Percentiles rank a stretch among this genome's conserved stretches.
Conservation (phyloP, 2,888 invertebrate genomes). For the Ectemnius continuus region DNA sequence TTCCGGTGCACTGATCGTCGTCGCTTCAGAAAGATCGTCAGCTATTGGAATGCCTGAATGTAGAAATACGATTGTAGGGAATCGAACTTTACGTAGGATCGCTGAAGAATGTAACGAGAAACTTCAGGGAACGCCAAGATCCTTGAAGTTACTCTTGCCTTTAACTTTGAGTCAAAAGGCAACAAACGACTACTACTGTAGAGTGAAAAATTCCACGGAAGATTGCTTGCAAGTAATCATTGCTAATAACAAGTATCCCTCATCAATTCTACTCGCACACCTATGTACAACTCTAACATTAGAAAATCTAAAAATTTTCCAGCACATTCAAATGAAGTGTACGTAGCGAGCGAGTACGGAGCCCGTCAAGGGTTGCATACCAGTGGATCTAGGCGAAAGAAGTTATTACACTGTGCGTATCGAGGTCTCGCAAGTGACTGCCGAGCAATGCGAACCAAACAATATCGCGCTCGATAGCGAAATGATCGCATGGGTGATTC, state of each 20-base stretch:
- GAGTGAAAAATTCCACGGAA: no score
- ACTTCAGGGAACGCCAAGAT: no score
- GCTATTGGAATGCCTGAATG: conserved; percentile 48
- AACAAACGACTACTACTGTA: no score
- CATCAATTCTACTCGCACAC: no score
- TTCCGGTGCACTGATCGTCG: conserved; percentile 33
- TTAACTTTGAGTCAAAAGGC: no score
- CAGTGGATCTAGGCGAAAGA: neutral
- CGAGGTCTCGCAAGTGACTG: neutral
- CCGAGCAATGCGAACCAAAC: conserved; percentile 5
- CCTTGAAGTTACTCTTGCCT: no score
- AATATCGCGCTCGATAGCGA: conserved; percentile 1
- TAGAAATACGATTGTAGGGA: neutral
- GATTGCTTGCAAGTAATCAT: no score
- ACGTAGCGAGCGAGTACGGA: neutral
- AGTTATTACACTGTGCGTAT: conserved; percentile 4
- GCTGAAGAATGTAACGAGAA: neutral
- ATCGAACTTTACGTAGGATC: neutral
- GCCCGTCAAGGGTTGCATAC: conserved; percentile 5
- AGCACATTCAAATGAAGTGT: neutral
- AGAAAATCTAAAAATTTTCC: no score
- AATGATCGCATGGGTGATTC: conserved; percentile 5
- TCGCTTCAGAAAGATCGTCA: conserved; percentile 48
- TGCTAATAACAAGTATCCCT: no score
- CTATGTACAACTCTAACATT: no score